phyloP scores from a whole-genome alignment of 2,888 invertebrate species.

The Caenorhabditis doughertyi region DNA sequence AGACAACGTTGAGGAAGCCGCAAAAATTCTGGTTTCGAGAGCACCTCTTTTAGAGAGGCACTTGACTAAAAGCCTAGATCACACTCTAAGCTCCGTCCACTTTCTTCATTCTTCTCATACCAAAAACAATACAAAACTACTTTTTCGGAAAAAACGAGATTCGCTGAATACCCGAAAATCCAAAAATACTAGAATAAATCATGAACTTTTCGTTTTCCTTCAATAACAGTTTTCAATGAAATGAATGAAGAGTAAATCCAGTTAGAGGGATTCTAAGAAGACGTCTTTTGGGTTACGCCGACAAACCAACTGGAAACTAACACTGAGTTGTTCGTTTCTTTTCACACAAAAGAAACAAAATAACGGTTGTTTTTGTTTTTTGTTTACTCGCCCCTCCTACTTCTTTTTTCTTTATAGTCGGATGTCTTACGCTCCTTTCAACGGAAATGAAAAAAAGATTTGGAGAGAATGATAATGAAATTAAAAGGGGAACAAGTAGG shows the following conservation, averaged over 20 bases:
- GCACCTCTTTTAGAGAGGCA: no score
- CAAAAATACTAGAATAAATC: slow-evolving; percentile 46
- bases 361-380: slow-evolving; percentile 52
- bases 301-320: slow-evolving; percentile 6
- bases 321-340: background rate
- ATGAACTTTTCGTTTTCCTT: slow-evolving; percentile 18
- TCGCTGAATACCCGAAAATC: background rate
- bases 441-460: slow-evolving; percentile 5
- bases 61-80: no score
- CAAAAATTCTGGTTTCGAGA: no score
- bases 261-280: slow-evolving; percentile 7
- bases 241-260: slow-evolving; percentile 10
- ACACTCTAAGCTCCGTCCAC: no score
- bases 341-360: slow-evolving; percentile 51
- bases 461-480: slow-evolving; percentile 11
- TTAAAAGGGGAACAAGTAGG: background rate
- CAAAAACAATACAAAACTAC: no score
- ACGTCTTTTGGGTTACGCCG: slow-evolving; percentile 23
- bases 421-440: no score
- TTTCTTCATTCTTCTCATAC: no score
- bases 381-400: slow-evolving; percentile 35
- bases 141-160: background rate
- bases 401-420: background rate
- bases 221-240: background rate
- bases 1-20: no score